Conservation (phyloP, 2,113 vertebrate species). For the Hippotragus niger region DNA sequence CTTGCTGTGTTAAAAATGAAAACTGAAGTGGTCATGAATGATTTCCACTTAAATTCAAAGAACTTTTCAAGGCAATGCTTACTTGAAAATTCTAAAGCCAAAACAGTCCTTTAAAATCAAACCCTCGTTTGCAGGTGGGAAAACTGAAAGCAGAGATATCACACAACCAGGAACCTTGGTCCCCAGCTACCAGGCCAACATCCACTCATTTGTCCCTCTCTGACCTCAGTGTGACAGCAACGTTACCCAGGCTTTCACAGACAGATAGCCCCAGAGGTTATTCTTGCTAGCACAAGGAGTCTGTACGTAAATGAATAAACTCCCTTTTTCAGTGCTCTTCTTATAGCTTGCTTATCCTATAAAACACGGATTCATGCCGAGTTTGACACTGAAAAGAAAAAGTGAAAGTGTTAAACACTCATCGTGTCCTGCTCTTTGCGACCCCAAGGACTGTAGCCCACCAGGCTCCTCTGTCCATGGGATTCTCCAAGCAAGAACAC, state of each 20-base stretch:
- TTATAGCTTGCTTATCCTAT: constrained; percentile 19
- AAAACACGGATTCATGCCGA: not conserved
- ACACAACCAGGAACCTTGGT: not conserved
- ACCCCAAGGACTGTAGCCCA: not conserved
- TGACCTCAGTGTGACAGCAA: not conserved
- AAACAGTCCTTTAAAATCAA: not conserved
- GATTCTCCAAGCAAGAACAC: not conserved
- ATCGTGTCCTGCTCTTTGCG: not conserved
- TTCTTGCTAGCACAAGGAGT: not conserved
- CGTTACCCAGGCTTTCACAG: not conserved
- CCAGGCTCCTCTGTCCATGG: not conserved
- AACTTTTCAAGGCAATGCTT: not conserved
- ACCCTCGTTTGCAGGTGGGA: not conserved
- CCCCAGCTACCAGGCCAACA: not conserved
- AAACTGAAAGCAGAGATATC: not conserved
- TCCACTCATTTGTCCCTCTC: not conserved
- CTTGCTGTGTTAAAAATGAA: not conserved
- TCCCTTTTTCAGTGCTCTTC: not conserved
- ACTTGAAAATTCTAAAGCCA: not conserved
- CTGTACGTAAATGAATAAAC: not conserved
- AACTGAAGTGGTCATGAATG: not conserved
- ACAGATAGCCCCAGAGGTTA: not conserved
- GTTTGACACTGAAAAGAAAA: not conserved
- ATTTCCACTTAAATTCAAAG: constrained; percentile 27
- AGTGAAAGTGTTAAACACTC: not conserved